These are phyloP conservation scores for Rhinogobio ventralis DNA, from an alignment of 2,797 vertebrate species.

Conservation along the genomic window DNA sequence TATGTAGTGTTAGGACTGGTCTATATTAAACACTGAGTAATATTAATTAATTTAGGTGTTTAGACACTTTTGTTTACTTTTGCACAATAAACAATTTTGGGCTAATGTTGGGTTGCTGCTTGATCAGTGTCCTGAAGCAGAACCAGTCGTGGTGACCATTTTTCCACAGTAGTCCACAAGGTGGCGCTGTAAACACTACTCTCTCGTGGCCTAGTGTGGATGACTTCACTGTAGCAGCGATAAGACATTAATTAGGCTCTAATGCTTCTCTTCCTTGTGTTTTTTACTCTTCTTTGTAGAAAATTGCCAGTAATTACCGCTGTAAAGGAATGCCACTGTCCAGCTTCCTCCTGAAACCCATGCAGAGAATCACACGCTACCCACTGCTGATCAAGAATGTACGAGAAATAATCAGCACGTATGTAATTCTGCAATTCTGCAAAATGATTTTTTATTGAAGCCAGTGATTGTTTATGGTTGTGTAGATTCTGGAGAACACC, in stretches of 20 bases:
- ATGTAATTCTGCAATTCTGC: background rate
- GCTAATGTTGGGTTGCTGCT: background rate
- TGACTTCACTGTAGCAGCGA: background rate
- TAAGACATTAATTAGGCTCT: conserved; percentile 3
- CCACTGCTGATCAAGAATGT: conserved; percentile 96
- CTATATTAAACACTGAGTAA: background rate
- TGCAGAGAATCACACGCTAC: conserved; percentile 98
- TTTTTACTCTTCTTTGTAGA: conserved; percentile 74
- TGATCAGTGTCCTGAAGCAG: background rate
- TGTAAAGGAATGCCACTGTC: conserved; percentile 98
- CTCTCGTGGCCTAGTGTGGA: background rate
- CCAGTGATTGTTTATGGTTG: background rate
- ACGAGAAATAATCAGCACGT: conserved; percentile 48
- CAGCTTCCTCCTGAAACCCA: conserved; percentile 96
- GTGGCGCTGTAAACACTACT: background rate
- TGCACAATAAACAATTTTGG: background rate
- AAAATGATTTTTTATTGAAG: background rate
- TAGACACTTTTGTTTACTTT: no score
- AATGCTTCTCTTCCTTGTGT: background rate
- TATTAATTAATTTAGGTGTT: background rate
- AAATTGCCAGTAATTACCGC: conserved; percentile 90
- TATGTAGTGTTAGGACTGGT: background rate
- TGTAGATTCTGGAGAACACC: conserved; percentile 94
- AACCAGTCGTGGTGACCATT: background rate
- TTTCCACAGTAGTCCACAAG: conserved; percentile 6